A percentile compares a stretch with the other conserved stretches of the same genome.
Conservation (phyloP, 2,888 invertebrate genomes). For the Colostygia pectinataria region DNA sequence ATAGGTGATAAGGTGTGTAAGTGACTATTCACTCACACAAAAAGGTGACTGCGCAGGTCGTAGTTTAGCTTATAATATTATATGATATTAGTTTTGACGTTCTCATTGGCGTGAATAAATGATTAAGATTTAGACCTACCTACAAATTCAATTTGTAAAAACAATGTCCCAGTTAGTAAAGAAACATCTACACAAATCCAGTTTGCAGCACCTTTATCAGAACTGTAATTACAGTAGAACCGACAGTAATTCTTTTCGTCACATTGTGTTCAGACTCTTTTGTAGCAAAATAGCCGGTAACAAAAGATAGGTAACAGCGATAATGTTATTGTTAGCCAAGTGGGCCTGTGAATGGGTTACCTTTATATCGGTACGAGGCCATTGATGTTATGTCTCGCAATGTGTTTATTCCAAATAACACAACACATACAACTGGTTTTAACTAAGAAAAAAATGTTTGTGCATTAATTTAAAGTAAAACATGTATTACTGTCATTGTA, state of each 20-base stretch:
- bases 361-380: not conserved
- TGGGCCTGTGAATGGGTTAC: slow-evolving; percentile 37
- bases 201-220: slow-evolving; percentile 17
- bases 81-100: too few relatives aligned
- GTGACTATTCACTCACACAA: too few relatives aligned
- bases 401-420: too few relatives aligned
- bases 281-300: slow-evolving; percentile 56
- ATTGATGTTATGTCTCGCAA: not conserved
- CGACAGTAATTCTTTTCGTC: slow-evolving; percentile 57
- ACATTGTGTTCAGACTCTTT: slow-evolving; percentile 49
- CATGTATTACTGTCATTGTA: not conserved
- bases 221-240: slow-evolving; percentile 51
- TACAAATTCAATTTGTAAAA: too few relatives aligned
- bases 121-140: too few relatives aligned
- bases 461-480: too few relatives aligned
- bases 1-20: too few relatives aligned
- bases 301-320: slow-evolving; percentile 56
- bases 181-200: slow-evolving; percentile 29
- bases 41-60: too few relatives aligned
- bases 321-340: slow-evolving; percentile 48
- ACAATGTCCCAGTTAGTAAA: slow-evolving; percentile 20
- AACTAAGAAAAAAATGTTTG: too few relatives aligned
- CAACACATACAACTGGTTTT: too few relatives aligned
- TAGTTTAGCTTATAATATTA: too few relatives aligned
- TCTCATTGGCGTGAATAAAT: too few relatives aligned